Evolutionary conservation across 2,888 invertebrate genomes (phyloP).

Genomic region (Drosophila mulleri): DNA sequence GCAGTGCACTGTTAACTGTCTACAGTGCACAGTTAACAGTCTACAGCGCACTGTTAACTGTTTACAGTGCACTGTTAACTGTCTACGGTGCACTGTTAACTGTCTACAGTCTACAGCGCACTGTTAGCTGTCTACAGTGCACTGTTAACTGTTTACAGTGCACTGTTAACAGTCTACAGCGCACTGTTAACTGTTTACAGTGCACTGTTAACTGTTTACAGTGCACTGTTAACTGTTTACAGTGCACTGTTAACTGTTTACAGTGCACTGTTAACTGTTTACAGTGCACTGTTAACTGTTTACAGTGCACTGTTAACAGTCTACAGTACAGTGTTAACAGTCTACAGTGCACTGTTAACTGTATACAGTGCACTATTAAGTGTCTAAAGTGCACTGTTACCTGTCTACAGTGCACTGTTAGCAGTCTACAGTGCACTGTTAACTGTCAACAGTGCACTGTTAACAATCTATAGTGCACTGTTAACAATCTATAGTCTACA

Average conservation of each 20-base stretch:
- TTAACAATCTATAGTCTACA: slow-evolving; percentile 14
- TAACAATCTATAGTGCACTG: too few relatives aligned
- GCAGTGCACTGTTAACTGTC: too few relatives aligned
- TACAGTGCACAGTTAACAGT: too few relatives aligned
- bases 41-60: too few relatives aligned
- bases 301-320: slow-evolving; percentile 27
- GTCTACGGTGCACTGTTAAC: not conserved
- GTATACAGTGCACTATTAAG: too few relatives aligned
- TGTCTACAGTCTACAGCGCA: slow-evolving; percentile 17
- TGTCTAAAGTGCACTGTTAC: not conserved
- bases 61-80: not conserved
- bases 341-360: too few relatives aligned
- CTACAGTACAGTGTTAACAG: not conserved
- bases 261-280: too few relatives aligned
- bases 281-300: slow-evolving; percentile 13
- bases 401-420: not conserved
- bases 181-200: too few relatives aligned
- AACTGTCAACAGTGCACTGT: not conserved
- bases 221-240: too few relatives aligned
- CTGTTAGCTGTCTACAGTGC: slow-evolving; percentile 7
- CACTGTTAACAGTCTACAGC: not conserved
- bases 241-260: too few relatives aligned
- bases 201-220: not conserved
- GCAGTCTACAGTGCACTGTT: not conserved
- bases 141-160: slow-evolving; percentile 5